Conservation (phyloP, 2,888 invertebrate species). For the Nebria salina region DNA sequence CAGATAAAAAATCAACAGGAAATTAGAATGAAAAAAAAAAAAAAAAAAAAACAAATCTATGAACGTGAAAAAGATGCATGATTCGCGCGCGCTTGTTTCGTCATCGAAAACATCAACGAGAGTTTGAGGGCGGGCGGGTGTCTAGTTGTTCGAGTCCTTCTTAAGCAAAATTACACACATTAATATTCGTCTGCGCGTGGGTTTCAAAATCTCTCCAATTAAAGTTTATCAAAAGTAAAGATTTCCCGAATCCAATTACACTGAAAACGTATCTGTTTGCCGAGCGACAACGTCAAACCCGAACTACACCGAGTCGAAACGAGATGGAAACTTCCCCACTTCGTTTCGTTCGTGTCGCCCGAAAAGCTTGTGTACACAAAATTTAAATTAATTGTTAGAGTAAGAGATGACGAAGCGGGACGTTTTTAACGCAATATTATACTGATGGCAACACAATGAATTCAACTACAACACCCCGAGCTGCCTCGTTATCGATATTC, state of each 20-base stretch:
- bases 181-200: constrained; percentile 33
- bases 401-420: not conserved
- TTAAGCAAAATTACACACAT: constrained; percentile 16
- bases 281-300: constrained; percentile 20
- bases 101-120: not conserved
- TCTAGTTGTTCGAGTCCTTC: not conserved
- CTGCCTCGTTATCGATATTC: not conserved
- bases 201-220: constrained; percentile 42
- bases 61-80: not conserved
- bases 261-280: constrained; percentile 39
- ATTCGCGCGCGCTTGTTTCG: not conserved
- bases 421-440: not conserved
- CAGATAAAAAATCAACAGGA: not conserved
- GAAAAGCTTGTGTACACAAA: constrained; percentile 1
- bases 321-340: not conserved
- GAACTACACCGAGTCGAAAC: not conserved
- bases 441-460: not conserved
- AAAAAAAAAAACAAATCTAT: not conserved
- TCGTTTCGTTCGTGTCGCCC: not conserved
- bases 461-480: not conserved
- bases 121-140: not conserved
- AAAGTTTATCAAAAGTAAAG: constrained; percentile 46
- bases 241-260: constrained; percentile 45
- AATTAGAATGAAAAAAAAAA: not conserved
- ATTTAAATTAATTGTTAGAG: constrained; percentile 14